A percentile compares a stretch with the other conserved stretches of the same genome.
Evolutionary conservation across 2,797 vertebrate species (phyloP).

Genomic region (Lemur catta): DNA sequence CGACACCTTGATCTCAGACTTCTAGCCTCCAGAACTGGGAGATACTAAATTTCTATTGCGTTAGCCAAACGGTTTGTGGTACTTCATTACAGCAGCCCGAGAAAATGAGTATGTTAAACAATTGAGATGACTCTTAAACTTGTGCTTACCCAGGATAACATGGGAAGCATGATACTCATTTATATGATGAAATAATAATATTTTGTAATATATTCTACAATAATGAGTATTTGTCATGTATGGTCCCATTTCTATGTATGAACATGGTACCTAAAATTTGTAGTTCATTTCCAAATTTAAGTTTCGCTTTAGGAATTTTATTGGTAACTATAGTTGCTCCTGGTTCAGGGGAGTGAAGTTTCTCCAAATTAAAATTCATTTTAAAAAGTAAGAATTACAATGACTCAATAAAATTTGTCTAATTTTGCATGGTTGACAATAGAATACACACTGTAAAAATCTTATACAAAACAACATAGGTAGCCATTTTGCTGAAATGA

Average conservation of each 20-base stretch:
- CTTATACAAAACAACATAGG: not conserved
- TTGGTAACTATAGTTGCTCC: not conserved
- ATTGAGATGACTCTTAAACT: not conserved
- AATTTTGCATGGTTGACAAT: not conserved
- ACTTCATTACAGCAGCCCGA: not conserved
- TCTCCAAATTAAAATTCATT: slow-evolving; percentile 2
- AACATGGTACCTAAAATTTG: not conserved
- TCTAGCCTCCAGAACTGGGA: not conserved
- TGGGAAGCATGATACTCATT: not conserved
- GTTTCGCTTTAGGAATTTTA: not conserved
- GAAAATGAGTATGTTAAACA: not conserved
- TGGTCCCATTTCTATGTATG: not conserved
- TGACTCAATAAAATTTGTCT: not conserved
- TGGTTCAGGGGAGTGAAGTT: not conserved
- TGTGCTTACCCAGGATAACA: not conserved
- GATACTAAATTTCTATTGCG: not conserved
- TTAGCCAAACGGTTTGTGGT: not conserved
- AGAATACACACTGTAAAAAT: not conserved
- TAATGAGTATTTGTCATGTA: not conserved
- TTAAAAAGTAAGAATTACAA: not conserved
- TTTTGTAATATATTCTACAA: not conserved
- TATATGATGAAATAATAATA: not conserved
- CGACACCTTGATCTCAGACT: not conserved
- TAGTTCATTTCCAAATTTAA: not conserved
- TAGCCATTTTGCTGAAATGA: not conserved